Percentiles rank a stretch among this genome's conserved stretches.
phyloP scores from a whole-genome alignment of 35 echinoderm and acorn worm genomes.

The Apostichopus parvimensis region DNA sequence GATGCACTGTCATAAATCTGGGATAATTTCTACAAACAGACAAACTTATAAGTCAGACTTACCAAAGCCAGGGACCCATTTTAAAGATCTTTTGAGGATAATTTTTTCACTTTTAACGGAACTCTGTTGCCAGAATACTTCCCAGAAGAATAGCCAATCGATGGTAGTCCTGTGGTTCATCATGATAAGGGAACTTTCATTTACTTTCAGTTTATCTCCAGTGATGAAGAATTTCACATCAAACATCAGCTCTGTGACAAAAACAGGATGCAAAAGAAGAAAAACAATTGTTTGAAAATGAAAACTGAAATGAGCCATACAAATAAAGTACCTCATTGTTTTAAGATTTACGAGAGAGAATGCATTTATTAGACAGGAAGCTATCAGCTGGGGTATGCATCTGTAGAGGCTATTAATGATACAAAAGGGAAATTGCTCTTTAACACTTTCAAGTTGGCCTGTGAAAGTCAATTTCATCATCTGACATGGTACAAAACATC shows the following conservation, averaged over 20 bases:
- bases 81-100: slow-evolving; percentile 56
- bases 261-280: not conserved
- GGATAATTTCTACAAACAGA: too few relatives aligned
- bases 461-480: too few relatives aligned
- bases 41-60: not conserved
- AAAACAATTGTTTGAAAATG: not conserved
- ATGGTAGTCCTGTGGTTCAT: slow-evolving; percentile 72
- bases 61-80: slow-evolving; percentile 65
- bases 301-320: not conserved
- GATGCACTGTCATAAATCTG: too few relatives aligned
- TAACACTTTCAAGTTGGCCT: too few relatives aligned
- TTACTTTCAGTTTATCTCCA: slow-evolving; percentile 51
- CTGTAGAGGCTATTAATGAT: too few relatives aligned
- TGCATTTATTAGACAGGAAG: not conserved
- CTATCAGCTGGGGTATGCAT: too few relatives aligned
- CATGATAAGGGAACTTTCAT: slow-evolving; percentile 55
- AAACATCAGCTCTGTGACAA: slow-evolving; percentile 61
- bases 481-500: too few relatives aligned
- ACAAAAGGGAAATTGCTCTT: too few relatives aligned
- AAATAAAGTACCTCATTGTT: not conserved
- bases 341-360: not conserved
- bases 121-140: slow-evolving; percentile 52
- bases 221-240: slow-evolving; percentile 54
- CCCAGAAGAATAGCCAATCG: slow-evolving; percentile 73
- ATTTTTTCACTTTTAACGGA: slow-evolving; percentile 62